A percentile compares a stretch with the other conserved stretches of the same genome.
phyloP scores from a whole-genome alignment of 1,140 invertebrate species.

The Bombus polaris region DNA sequence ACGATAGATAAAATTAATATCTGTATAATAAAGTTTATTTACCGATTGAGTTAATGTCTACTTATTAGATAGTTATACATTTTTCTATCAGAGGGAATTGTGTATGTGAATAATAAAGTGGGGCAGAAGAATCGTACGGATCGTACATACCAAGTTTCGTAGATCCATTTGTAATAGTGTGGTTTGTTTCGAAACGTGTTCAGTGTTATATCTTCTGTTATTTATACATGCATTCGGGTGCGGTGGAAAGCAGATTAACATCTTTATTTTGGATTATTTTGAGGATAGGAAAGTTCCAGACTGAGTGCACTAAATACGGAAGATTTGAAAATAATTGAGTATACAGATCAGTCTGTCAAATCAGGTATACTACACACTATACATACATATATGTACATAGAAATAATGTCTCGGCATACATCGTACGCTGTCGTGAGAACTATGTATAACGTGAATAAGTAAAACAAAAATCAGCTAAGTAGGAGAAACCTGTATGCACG shows the following conservation, averaged over 20 bases:
- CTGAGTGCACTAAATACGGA: not conserved
- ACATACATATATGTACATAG: not conserved
- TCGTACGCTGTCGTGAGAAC: too few relatives aligned
- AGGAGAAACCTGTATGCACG: not conserved
- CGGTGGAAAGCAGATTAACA: not conserved
- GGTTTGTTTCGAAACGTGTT: slow-evolving; percentile 42
- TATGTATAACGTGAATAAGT: not conserved
- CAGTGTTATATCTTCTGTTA: slow-evolving; percentile 16
- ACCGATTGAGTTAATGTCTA: not conserved
- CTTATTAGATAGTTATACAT: not conserved
- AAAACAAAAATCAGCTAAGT: not conserved
- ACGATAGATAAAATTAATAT: not conserved
- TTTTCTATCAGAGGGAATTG: not conserved
- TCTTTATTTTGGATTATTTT: not conserved
- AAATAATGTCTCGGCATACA: not conserved
- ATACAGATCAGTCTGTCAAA: slow-evolving; percentile 37
- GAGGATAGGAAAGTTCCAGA: not conserved
- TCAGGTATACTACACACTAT: slow-evolving; percentile 29
- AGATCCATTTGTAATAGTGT: slow-evolving; percentile 41
- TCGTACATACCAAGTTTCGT: slow-evolving; percentile 31
- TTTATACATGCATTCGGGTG: slow-evolving; percentile 10
- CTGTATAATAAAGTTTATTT: not conserved
- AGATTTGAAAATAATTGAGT: slow-evolving; percentile 4
- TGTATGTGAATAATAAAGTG: slow-evolving; percentile 1
- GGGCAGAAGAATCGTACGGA: slow-evolving; percentile 10